Evolutionary conservation across 2,888 invertebrate genomes (phyloP).

Genomic region (Torymus texanus): DNA sequence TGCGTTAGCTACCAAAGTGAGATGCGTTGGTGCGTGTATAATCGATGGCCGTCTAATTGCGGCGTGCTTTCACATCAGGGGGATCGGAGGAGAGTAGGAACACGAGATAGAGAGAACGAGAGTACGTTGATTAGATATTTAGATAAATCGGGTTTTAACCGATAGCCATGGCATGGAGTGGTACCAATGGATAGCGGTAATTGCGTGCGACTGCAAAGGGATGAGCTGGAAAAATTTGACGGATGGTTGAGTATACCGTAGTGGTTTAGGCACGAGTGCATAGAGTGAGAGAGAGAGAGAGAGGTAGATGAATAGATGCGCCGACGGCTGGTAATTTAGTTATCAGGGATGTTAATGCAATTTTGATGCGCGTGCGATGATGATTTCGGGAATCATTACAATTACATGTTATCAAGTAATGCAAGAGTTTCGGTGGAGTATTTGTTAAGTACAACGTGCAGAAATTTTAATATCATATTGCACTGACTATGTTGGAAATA

Average conservation of each 20-base stretch:
- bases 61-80: neutral
- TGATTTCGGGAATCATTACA: no score
- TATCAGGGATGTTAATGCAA: no score
- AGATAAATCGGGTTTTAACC: constrained; percentile 34
- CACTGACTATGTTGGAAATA: no score
- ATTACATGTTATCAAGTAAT: no score
- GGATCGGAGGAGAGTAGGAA: neutral
- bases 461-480: no score
- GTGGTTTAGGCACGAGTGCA: neutral
- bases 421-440: no score
- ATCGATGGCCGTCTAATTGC: constrained; percentile 37
- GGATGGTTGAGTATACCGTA: no score
- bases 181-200: constrained; percentile 13
- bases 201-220: constrained; percentile 15
- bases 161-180: no score
- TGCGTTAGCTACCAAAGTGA: constrained; percentile 1
- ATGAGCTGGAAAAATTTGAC: neutral
- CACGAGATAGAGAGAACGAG: neutral
- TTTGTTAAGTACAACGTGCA: no score
- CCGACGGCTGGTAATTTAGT: no score
- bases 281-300: neutral
- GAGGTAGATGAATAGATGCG: neutral
- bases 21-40: constrained; percentile 20
- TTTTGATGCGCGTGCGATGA: no score
- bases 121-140: constrained; percentile 38